Conservation (phyloP, 2,888 invertebrate species). For the Ectemnius lituratus region DNA sequence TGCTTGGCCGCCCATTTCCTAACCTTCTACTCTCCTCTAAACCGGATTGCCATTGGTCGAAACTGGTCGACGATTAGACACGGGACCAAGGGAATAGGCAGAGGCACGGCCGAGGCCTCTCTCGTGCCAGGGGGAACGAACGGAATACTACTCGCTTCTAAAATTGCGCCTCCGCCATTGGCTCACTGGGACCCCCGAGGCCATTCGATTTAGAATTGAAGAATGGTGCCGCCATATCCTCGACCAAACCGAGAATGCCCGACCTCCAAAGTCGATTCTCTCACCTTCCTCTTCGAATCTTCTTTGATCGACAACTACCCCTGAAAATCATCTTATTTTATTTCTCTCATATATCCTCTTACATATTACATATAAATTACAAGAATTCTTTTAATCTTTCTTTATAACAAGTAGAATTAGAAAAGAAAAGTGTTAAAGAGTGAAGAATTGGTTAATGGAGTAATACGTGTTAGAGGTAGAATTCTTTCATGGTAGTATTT, state of each 20-base stretch:
- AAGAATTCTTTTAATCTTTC: no score
- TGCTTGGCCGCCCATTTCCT: slow-evolving; percentile 63
- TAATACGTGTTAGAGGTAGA: no score
- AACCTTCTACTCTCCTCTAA: slow-evolving; percentile 66
- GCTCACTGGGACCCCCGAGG: slow-evolving; percentile 67
- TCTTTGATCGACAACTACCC: slow-evolving; percentile 12
- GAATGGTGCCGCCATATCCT: slow-evolving; percentile 70
- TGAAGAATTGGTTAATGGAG: no score
- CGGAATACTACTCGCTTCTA: slow-evolving; percentile 59
- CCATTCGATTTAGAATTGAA: slow-evolving; percentile 74
- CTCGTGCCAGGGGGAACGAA: slow-evolving; percentile 32
- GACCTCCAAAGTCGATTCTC: slow-evolving; percentile 55
- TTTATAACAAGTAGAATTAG: no score
- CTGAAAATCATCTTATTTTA: neutral
- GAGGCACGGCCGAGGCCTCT: slow-evolving; percentile 19
- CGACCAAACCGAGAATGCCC: slow-evolving; percentile 52
- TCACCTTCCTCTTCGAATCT: slow-evolving; percentile 48
- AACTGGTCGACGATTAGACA: slow-evolving; percentile 63
- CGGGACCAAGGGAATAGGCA: slow-evolving; percentile 55
- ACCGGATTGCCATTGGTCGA: slow-evolving; percentile 67
- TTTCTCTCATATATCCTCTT: neutral
- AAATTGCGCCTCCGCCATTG: slow-evolving; percentile 69
- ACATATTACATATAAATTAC: no score
- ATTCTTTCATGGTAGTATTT: no score
- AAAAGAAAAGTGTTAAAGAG: no score